These are phyloP conservation scores for Piaya cayana DNA, from an alignment of 2,113 vertebrate genomes.

Conservation along the genomic window DNA sequence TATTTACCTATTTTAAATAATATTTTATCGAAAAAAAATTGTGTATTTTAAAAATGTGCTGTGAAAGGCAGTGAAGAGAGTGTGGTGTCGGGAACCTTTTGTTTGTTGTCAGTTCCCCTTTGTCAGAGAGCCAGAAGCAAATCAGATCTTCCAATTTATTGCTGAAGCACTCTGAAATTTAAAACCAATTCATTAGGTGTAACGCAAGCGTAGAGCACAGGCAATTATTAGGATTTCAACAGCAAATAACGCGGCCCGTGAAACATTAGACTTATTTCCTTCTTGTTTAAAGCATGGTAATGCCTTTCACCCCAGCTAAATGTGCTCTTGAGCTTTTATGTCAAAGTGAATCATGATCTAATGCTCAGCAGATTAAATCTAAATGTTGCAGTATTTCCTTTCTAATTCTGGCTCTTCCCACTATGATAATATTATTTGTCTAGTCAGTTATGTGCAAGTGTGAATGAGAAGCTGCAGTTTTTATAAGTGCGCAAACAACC, in stretches of 20 bases:
- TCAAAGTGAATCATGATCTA: slow-evolving; percentile 56
- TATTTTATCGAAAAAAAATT: background rate
- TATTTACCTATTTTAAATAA: background rate
- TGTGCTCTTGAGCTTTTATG: slow-evolving; percentile 55
- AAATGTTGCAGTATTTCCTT: slow-evolving; percentile 27
- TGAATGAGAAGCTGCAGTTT: background rate
- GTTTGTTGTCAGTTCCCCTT: background rate
- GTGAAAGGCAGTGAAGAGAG: background rate
- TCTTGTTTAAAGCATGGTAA: slow-evolving; percentile 2
- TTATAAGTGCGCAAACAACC: background rate
- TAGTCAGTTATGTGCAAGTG: slow-evolving; percentile 3
- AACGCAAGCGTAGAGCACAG: background rate
- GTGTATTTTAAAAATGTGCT: background rate
- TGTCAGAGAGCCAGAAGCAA: background rate
- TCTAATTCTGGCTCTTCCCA: slow-evolving; percentile 36
- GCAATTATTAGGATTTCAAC: slow-evolving; percentile 48
- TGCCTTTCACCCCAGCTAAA: background rate
- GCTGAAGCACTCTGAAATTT: background rate
- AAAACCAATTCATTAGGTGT: slow-evolving; percentile 6
- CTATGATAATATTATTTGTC: slow-evolving; percentile 36
- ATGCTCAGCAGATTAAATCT: slow-evolving; percentile 41
- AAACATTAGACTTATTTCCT: slow-evolving; percentile 49
- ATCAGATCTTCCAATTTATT: background rate
- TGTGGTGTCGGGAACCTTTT: background rate
- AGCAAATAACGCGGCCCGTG: slow-evolving; percentile 43